Evolutionary conservation across 1,140 invertebrate genomes (phyloP).

Genomic region (Globodera rostochiensis): DNA sequence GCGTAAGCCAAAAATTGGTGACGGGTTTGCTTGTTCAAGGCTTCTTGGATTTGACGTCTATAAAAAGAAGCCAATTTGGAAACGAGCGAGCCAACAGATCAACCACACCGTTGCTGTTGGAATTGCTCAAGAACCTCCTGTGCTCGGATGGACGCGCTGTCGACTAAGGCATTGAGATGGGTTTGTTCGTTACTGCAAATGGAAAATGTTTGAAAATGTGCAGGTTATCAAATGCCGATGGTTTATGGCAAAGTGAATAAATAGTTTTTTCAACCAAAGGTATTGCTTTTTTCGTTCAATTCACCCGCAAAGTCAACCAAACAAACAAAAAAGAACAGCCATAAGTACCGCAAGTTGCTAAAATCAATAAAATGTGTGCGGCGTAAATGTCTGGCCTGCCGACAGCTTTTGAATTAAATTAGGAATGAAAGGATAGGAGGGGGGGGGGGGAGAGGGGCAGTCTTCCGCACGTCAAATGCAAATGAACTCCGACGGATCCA

Average conservation of each 20-base stretch:
- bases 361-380: background rate
- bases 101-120: constrained; percentile 45
- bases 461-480: background rate
- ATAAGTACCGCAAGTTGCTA: background rate
- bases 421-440: background rate
- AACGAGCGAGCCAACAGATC: background rate
- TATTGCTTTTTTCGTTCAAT: too few relatives aligned
- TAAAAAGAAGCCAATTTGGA: constrained; percentile 12
- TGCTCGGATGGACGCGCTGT: constrained; percentile 33
- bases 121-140: constrained; percentile 52
- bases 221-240: too few relatives aligned
- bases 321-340: too few relatives aligned
- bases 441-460: background rate
- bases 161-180: constrained; percentile 19
- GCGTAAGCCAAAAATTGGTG: constrained; percentile 90
- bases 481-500: background rate
- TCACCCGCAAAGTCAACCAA: too few relatives aligned
- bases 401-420: background rate
- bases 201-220: background rate
- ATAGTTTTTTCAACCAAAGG: background rate
- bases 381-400: background rate
- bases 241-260: background rate
- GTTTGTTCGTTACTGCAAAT: background rate
- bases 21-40: constrained; percentile 92
- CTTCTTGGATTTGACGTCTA: constrained; percentile 81